Evolutionary conservation across 2,113 vertebrate species (phyloP).

Genomic region (Gadus chalcogrammus): DNA sequence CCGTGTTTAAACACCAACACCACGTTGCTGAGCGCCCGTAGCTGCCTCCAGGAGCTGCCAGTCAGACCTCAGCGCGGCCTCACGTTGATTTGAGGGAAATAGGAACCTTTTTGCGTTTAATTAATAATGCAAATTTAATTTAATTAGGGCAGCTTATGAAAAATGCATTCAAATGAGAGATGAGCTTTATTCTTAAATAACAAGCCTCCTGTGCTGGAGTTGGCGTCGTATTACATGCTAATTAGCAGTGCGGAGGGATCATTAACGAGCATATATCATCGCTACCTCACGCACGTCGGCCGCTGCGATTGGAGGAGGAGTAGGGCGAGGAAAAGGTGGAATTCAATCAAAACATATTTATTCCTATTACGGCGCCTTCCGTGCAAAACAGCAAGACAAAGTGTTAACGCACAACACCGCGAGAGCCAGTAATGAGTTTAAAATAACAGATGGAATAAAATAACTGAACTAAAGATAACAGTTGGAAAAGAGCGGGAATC

Average conservation of each 20-base stretch:
- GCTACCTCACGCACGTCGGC: conserved; percentile 53
- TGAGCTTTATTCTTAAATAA: conserved; percentile 82
- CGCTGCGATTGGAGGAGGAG: no score
- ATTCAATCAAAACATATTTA: no score
- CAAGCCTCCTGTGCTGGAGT: conserved; percentile 77
- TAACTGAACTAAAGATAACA: no score
- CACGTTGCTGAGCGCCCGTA: conserved; percentile 26
- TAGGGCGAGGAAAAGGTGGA: no score
- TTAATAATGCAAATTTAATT: conserved; percentile 80
- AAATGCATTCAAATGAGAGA: conserved; percentile 82
- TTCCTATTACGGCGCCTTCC: no score
- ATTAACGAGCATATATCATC: conserved; percentile 72
- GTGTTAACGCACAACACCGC: no score
- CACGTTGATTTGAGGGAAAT: conserved; percentile 68
- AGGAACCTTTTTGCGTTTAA: conserved; percentile 77
- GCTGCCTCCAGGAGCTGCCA: conserved; percentile 54
- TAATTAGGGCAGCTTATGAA: conserved; percentile 80
- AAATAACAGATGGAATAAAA: no score
- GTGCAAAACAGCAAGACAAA: no score
- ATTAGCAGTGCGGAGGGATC: conserved; percentile 71
- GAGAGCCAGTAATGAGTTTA: no score
- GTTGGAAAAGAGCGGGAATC: no score
- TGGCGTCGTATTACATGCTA: conserved; percentile 77
- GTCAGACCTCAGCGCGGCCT: conserved; percentile 31
- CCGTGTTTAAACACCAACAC: conserved; percentile 2